Conservation (phyloP, 1,140 invertebrate genomes). For the Micrasema longulum region DNA sequence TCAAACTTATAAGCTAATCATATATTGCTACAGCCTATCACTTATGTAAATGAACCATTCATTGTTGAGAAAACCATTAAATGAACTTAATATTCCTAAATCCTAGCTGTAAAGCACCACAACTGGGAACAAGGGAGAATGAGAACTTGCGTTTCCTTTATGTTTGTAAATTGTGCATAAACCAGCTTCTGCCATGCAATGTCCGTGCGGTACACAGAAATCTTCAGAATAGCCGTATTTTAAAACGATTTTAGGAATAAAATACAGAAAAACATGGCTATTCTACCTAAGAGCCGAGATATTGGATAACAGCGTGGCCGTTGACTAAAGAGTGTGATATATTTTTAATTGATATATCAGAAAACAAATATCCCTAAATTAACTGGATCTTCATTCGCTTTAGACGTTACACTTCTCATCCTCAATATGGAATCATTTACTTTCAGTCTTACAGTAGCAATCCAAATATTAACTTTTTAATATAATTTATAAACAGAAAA, state of each 20-base stretch:
- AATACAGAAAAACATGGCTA: too few relatives aligned
- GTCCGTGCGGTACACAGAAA: too few relatives aligned
- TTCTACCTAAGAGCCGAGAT: too few relatives aligned
- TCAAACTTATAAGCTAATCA: slow-evolving; percentile 48
- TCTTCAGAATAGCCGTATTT: too few relatives aligned
- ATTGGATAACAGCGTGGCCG: not conserved
- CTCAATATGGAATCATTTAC: slow-evolving; percentile 35
- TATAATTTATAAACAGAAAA: slow-evolving; percentile 34
- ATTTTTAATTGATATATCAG: too few relatives aligned
- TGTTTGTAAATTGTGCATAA: slow-evolving; percentile 2
- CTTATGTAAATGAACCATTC: slow-evolving; percentile 42
- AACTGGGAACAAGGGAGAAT: not conserved
- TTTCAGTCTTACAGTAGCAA: slow-evolving; percentile 51
- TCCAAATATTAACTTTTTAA: slow-evolving; percentile 35
- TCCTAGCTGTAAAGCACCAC: slow-evolving; percentile 49
- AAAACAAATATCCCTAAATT: too few relatives aligned
- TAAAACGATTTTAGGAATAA: too few relatives aligned
- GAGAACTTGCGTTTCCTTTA: not conserved
- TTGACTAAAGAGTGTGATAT: slow-evolving; percentile 32
- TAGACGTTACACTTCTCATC: too few relatives aligned
- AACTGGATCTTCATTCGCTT: not conserved
- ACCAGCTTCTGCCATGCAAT: not conserved
- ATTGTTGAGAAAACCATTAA: slow-evolving; percentile 41
- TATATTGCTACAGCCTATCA: slow-evolving; percentile 51
- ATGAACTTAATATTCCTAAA: slow-evolving; percentile 45